phyloP scores from a whole-genome alignment of 1,140 invertebrate genomes.

The Bombyx mandarina region DNA sequence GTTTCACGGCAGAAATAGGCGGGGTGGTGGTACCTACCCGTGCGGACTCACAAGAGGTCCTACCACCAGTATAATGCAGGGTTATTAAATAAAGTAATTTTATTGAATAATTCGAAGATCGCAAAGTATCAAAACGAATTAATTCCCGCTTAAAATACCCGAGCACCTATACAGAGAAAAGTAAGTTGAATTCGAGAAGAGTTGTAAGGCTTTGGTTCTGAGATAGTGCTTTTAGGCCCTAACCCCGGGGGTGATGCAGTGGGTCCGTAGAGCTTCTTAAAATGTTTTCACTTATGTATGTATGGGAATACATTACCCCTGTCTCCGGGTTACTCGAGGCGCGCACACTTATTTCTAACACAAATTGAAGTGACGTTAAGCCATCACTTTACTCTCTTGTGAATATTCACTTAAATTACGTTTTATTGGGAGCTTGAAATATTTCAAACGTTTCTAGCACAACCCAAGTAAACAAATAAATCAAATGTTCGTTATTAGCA shows the following conservation, averaged over 20 bases:
- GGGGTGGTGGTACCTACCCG: too few species aligned
- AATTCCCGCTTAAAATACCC: constrained; percentile 1
- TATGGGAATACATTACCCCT: constrained; percentile 67
- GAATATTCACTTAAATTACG: constrained; percentile 61
- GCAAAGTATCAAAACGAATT: constrained; percentile 36
- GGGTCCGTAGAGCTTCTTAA: constrained; percentile 66
- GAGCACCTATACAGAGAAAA: constrained; percentile 56
- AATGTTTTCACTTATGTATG: constrained; percentile 70
- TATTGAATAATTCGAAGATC: background rate
- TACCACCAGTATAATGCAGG: too few species aligned
- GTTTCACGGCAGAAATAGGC: too few species aligned
- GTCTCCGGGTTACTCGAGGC: constrained; percentile 58
- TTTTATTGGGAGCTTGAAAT: constrained; percentile 44
- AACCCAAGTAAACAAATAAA: constrained; percentile 2
- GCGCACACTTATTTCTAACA: constrained; percentile 64
- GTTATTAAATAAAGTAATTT: background rate
- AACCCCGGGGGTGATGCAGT: constrained; percentile 67
- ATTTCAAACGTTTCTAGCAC: background rate
- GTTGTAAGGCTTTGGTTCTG: constrained; percentile 68
- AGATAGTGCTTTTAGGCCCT: constrained; percentile 71
- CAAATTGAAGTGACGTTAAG: constrained; percentile 67
- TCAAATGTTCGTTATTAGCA: background rate
- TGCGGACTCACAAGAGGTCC: too few species aligned
- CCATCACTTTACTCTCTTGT: constrained; percentile 59
- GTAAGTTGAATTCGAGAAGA: constrained; percentile 71